Evolutionary conservation across 2,888 invertebrate genomes (phyloP), one percentile per base, ranked within the genome.

Genomic region (Rhamnusium bicolor): DNA sequence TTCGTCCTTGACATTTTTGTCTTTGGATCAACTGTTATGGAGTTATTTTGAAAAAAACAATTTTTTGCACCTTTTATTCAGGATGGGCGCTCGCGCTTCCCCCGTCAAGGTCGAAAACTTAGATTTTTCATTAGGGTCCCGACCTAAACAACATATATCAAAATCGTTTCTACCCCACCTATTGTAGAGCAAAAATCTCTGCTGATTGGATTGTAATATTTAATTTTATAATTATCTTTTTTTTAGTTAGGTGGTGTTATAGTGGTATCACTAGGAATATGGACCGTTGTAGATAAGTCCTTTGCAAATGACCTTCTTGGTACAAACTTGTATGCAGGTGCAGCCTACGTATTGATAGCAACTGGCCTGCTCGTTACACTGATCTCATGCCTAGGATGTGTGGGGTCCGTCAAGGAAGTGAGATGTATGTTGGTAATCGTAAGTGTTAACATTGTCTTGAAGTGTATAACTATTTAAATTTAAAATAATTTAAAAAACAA

Each of bases 401-500:
- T 96, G 84, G 98, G 98, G 54, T 96, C 98, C n/a, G 93, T 95
- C 56, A 95, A 94, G 86, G 98, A 98, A 91, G 94, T 97, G 85
- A 95, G 96, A 88, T 98, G 97, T 88, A 94, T 98, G 93, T 92
- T 98, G 60, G 91, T 97, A 70, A 95, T 95, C 90, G 97, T 97
- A 89, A 90, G 92, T 89, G 61, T 46, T 61, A 21, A 54, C 19
- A 21, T n/a, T 40, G n/a, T 40, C 5, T 5, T n/a, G 40, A 6
- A 4, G 2, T 24, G 24, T 24, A 24, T 24, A 24, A 24, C 6
- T 24, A 24, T 6, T 40, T n/a, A n/a, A n/a, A 40, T 40, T 40
- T 40, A n/a, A 40, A 14, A 40, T 40, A 40, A n/a, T n/a, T n/a
- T n/a, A 40, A n/a, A 10, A 40, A 12, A 40, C 2, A 40, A n/a